Conservation (phyloP, 2,797 vertebrate species). For the Todus mexicanus region DNA sequence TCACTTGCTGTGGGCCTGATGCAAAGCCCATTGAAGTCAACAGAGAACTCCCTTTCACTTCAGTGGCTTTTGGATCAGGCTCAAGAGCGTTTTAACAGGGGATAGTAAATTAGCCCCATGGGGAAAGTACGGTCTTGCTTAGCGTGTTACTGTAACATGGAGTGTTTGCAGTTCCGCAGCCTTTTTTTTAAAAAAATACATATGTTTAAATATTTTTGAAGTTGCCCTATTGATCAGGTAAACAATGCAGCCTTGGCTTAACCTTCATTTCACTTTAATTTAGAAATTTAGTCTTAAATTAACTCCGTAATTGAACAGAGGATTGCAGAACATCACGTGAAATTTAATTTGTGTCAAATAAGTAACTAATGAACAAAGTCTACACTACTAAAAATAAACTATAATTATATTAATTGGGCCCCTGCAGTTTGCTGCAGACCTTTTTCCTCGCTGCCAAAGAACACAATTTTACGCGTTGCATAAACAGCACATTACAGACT, state of each 20-base stretch:
- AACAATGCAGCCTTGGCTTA: constrained; percentile 38
- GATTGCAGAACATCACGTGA: constrained; percentile 55
- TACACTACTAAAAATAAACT: constrained; percentile 65
- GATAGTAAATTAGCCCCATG: constrained; percentile 53
- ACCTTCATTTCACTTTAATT: constrained; percentile 62
- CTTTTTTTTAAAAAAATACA: not conserved
- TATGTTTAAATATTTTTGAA: constrained; percentile 6
- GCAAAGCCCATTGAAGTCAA: constrained; percentile 52
- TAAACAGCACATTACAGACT: constrained; percentile 35
- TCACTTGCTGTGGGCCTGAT: constrained; percentile 30
- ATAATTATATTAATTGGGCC: constrained; percentile 70
- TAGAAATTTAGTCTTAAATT: constrained; percentile 52
- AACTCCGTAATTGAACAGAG: constrained; percentile 53
- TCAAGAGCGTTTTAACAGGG: constrained; percentile 57
- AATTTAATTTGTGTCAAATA: constrained; percentile 68
- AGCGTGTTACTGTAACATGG: not conserved
- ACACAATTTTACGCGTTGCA: not conserved
- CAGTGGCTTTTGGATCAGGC: constrained; percentile 61
- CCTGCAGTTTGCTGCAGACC: constrained; percentile 65
- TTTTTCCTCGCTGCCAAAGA: constrained; percentile 50
- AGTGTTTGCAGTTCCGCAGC: not conserved
- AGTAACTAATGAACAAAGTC: constrained; percentile 68
- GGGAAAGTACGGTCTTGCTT: constrained; percentile 40
- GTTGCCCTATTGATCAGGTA: constrained; percentile 13
- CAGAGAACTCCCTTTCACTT: constrained; percentile 58